These are phyloP conservation scores for Daubentonia madagascariensis DNA, from an alignment of 2,113 vertebrate species.

Conservation along the genomic window DNA sequence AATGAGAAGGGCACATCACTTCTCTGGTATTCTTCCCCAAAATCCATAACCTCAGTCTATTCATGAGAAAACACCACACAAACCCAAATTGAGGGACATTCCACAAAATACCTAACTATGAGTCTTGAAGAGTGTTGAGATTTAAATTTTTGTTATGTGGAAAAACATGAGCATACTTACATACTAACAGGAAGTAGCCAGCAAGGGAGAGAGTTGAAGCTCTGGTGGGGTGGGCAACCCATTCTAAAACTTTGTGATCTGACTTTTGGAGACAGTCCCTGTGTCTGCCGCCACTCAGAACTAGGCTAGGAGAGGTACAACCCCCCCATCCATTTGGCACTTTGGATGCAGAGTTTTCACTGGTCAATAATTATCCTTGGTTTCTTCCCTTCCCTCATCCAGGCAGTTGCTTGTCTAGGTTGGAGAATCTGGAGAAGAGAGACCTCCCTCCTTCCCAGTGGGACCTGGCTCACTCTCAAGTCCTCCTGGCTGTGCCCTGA, in stretches of 20 bases:
- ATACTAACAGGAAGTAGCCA: not conserved
- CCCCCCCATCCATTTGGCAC: not conserved
- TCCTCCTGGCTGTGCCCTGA: not conserved
- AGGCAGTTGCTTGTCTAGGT: not conserved
- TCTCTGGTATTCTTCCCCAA: not conserved
- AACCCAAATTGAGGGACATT: not conserved
- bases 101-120: not conserved
- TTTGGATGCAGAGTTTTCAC: not conserved
- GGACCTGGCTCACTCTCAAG: not conserved
- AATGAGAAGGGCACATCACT: not conserved
- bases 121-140: not conserved
- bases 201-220: not conserved
- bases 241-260: not conserved
- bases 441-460: not conserved
- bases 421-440: not conserved
- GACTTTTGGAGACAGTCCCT: not conserved
- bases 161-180: not conserved
- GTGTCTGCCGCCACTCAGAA: not conserved
- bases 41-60: not conserved
- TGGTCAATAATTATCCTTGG: not conserved
- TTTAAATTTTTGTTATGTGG: not conserved
- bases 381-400: not conserved
- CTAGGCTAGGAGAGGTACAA: not conserved
- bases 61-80: not conserved
- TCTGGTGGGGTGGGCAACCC: not conserved